A percentile compares a stretch with the other conserved stretches of the same genome.
phyloP scores from a whole-genome alignment of 2,113 vertebrate genomes.

The Beaufortia kweichowensis region DNA sequence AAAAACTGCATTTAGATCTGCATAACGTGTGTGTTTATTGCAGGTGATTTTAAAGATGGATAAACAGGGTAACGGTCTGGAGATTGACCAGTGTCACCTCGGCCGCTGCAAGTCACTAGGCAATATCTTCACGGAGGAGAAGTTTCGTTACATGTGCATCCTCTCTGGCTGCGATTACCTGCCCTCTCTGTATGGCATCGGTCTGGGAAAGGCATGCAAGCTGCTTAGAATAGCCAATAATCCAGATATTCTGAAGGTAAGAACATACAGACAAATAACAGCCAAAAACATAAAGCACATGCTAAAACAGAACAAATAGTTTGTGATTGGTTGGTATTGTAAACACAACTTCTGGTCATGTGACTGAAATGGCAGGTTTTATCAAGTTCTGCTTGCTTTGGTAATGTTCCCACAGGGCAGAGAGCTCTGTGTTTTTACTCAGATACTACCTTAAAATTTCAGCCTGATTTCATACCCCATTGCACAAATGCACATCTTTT shows the following conservation, averaged over 20 bases:
- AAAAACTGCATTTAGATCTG: too few relatives aligned
- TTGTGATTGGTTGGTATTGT: neutral
- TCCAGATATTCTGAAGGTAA: constrained; percentile 92
- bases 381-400: neutral
- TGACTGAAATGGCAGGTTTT: neutral
- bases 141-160: constrained; percentile 97
- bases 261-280: neutral
- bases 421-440: neutral
- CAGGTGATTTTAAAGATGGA: constrained; percentile 98
- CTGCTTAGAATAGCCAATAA: constrained; percentile 87
- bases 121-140: constrained; percentile 93
- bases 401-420: neutral
- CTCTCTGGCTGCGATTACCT: constrained; percentile 99
- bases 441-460: neutral
- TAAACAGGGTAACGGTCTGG: constrained; percentile 90
- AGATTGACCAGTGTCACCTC: constrained; percentile 86
- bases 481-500: neutral
- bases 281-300: neutral
- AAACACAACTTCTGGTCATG: neutral
- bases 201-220: constrained; percentile 93
- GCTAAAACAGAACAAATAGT: neutral
- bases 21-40: neutral
- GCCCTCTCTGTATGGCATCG: constrained; percentile 91
- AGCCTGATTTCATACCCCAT: neutral
- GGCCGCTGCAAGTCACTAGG: constrained; percentile 90